Conservation (phyloP, 2,113 vertebrate species). For the Pavo muticus region DNA sequence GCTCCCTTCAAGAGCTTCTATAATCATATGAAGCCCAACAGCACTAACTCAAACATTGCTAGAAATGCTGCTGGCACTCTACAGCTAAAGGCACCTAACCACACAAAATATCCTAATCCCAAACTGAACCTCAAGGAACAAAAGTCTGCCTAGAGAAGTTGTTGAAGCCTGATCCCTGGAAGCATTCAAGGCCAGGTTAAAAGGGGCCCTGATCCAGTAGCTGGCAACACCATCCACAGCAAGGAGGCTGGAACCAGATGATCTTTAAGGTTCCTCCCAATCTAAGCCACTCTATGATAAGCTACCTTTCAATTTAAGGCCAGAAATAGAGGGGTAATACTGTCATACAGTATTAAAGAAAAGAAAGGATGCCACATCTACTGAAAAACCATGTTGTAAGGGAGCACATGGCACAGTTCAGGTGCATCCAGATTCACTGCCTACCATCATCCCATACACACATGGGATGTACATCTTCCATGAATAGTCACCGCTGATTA, state of each 20-base stretch:
- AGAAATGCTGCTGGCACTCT: not conserved
- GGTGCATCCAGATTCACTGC: not conserved
- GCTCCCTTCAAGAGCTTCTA: not conserved
- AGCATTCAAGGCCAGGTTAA: too few species aligned
- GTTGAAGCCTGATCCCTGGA: too few species aligned
- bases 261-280: too few species aligned
- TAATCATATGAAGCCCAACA: not conserved
- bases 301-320: not conserved
- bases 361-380: not conserved
- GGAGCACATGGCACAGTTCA: not conserved
- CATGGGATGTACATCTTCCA: not conserved
- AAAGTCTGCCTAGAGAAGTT: not conserved
- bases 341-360: not conserved
- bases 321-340: not conserved
- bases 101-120: not conserved
- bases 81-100: not conserved
- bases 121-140: not conserved
- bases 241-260: too few species aligned
- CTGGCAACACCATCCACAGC: too few species aligned
- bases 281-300: not conserved
- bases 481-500: not conserved
- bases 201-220: too few species aligned
- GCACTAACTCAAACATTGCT: not conserved
- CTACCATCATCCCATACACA: not conserved
- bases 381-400: not conserved